Evolutionary conservation across 2,888 invertebrate species (phyloP).

Genomic region (Harmothoe impar): DNA sequence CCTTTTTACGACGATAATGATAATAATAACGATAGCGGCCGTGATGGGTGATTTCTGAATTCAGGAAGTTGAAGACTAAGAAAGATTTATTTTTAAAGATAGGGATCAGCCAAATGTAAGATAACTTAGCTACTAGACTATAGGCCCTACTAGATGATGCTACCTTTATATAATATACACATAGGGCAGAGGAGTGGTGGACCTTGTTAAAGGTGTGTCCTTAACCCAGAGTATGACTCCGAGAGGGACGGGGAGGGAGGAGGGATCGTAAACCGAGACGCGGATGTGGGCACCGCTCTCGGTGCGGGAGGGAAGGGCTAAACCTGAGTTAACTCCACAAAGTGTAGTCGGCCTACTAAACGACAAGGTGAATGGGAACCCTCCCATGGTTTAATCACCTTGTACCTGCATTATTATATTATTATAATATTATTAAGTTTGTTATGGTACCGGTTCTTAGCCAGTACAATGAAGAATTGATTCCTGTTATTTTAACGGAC

Average conservation of each 20-base stretch:
- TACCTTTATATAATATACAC: background rate
- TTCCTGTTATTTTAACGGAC: background rate
- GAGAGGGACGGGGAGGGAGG: background rate
- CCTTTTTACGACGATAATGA: constrained; percentile 26
- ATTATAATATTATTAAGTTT: constrained; percentile 3
- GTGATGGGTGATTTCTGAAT: background rate
- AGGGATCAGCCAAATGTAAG: constrained; percentile 17
- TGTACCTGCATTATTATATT: constrained; percentile 42
- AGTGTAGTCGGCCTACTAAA: background rate
- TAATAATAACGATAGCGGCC: background rate
- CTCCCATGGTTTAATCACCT: background rate
- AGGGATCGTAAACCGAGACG: background rate
- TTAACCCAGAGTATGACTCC: background rate
- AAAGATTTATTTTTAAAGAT: constrained; percentile 25
- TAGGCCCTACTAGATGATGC: background rate
- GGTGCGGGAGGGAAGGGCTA: background rate
- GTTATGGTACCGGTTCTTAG: background rate
- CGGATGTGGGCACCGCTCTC: background rate
- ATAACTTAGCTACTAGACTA: constrained; percentile 7
- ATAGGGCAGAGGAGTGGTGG: background rate
- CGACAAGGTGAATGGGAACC: background rate
- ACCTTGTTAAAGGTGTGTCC: background rate
- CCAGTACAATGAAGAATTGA: background rate
- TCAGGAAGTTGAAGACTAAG: background rate
- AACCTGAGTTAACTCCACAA: background rate